phyloP scores from a whole-genome alignment of 2,888 invertebrate genomes.

The Noctua pronuba region DNA sequence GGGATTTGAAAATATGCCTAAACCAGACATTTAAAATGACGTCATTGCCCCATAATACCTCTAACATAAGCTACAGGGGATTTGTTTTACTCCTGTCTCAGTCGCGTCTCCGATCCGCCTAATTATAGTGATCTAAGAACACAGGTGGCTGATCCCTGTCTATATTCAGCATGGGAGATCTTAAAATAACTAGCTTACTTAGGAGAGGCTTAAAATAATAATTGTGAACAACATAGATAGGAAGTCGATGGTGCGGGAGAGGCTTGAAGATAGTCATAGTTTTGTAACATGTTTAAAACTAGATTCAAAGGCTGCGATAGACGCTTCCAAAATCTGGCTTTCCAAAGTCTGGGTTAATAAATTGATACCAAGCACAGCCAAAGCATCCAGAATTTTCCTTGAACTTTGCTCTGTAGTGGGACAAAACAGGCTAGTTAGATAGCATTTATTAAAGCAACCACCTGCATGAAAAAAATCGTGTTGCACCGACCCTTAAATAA shows the following conservation, averaged over 20 bases:
- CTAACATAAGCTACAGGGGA: constrained; percentile 23
- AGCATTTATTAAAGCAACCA: not conserved
- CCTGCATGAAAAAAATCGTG: not conserved
- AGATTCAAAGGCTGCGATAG: not conserved
- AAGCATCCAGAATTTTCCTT: not conserved
- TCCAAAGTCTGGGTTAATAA: not conserved
- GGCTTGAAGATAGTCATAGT: not conserved
- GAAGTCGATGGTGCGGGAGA: not conserved
- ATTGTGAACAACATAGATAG: not conserved
- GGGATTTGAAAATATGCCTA: not conserved
- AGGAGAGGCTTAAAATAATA: constrained; percentile 28
- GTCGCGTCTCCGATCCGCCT: constrained; percentile 29
- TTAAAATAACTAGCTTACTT: constrained; percentile 37
- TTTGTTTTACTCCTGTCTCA: constrained; percentile 40
- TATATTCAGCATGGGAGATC: constrained; percentile 31
- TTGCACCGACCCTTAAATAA: not conserved
- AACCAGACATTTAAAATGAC: constrained; percentile 21
- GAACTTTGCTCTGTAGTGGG: not conserved
- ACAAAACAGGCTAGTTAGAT: not conserved
- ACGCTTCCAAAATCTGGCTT: not conserved
- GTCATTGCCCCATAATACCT: constrained; percentile 11
- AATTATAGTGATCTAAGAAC: constrained; percentile 43
- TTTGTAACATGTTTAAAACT: not conserved
- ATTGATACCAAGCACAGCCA: not conserved
- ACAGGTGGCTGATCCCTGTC: constrained; percentile 54